Conservation (phyloP, 1,140 invertebrate species). For the Laupala kohalensis region DNA sequence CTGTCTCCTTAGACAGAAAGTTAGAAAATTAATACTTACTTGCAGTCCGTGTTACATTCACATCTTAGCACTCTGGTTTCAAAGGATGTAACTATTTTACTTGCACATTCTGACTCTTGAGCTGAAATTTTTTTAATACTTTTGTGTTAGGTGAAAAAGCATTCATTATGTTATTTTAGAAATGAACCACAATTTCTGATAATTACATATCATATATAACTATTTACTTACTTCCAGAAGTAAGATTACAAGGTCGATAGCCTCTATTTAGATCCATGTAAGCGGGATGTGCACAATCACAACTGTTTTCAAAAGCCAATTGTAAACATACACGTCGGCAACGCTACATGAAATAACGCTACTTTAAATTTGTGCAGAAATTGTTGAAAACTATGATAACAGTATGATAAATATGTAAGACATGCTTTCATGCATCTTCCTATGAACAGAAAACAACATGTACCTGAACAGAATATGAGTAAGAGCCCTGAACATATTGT, state of each 20-base stretch:
- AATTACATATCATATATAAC: not conserved
- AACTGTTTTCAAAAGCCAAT: slow-evolving; percentile 13
- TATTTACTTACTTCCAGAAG: slow-evolving; percentile 10
- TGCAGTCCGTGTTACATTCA: slow-evolving; percentile 16
- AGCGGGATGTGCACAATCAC: slow-evolving; percentile 13
- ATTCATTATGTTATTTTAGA: not conserved
- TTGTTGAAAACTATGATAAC: not conserved
- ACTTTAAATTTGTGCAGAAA: no score
- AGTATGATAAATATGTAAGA: no score
- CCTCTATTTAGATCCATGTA: slow-evolving; percentile 13
- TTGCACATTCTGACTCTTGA: slow-evolving; percentile 7
- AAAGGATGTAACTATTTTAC: slow-evolving; percentile 11
- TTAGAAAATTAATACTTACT: not conserved
- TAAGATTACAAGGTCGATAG: slow-evolving; percentile 13
- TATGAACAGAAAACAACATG: no score
- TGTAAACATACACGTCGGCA: slow-evolving; percentile 15
- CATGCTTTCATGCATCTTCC: no score
- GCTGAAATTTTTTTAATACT: slow-evolving; percentile 7
- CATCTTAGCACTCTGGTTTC: slow-evolving; percentile 8
- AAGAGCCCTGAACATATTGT: not conserved
- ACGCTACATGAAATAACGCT: slow-evolving; percentile 5
- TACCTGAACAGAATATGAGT: not conserved
- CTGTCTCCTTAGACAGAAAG: no score
- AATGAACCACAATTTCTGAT: not conserved
- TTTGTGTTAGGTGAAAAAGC: not conserved